Conservation (phyloP, 1,140 invertebrate species). For the Oreohelix idahoensis region DNA sequence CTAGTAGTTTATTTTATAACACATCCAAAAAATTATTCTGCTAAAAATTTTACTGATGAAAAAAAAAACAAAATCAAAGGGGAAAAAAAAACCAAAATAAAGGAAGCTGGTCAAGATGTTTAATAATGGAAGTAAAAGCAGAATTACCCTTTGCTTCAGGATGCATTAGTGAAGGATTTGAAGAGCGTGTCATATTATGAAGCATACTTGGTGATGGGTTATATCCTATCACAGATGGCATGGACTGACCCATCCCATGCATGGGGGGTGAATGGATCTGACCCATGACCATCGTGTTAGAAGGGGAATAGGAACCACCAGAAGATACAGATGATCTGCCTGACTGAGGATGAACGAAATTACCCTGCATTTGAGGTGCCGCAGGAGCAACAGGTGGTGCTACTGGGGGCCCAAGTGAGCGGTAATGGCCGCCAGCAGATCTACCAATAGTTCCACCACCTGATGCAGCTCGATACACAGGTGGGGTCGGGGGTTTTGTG, state of each 20-base stretch:
- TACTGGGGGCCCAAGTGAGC: slow-evolving; percentile 90
- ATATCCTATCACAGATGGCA: slow-evolving; percentile 13
- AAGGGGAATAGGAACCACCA: slow-evolving; percentile 33
- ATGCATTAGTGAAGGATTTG: slow-evolving; percentile 35
- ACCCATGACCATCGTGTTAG: slow-evolving; percentile 33
- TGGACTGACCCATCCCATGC: slow-evolving; percentile 27
- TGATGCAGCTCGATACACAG: slow-evolving; percentile 78
- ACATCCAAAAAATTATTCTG: too few species aligned
- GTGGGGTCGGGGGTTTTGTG: slow-evolving; percentile 94
- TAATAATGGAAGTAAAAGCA: neutral
- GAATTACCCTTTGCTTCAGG: slow-evolving; percentile 40
- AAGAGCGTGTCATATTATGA: slow-evolving; percentile 32
- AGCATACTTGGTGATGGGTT: slow-evolving; percentile 21
- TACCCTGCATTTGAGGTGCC: slow-evolving; percentile 80
- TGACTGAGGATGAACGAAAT: slow-evolving; percentile 72
- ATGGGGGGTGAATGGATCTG: slow-evolving; percentile 28
- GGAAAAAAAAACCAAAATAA: neutral
- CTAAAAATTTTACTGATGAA: neutral
- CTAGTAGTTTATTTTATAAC: too few species aligned
- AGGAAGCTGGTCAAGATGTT: neutral
- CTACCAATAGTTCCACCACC: slow-evolving; percentile 47
- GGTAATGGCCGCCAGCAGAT: slow-evolving; percentile 76
- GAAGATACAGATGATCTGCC: slow-evolving; percentile 29
- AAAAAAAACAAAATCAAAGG: neutral
- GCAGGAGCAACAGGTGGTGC: slow-evolving; percentile 91